Conservation (phyloP, 2,113 vertebrate genomes). For the Maylandia zebra region DNA sequence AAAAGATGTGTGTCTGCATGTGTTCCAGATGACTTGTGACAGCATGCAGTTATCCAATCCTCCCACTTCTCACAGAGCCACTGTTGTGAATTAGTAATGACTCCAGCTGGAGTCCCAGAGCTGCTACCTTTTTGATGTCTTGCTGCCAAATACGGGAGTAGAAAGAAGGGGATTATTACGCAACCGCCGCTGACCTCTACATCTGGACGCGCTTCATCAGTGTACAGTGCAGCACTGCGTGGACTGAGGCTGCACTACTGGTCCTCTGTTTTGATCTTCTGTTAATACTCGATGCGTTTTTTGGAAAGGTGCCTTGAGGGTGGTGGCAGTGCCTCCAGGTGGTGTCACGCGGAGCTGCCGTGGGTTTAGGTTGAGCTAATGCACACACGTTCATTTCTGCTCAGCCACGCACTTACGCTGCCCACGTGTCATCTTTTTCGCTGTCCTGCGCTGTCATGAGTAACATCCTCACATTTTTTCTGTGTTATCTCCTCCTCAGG, state of each 20-base stretch:
- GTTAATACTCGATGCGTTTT: neutral
- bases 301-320: neutral
- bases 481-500: neutral
- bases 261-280: neutral
- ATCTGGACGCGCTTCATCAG: neutral
- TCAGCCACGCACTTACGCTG: neutral
- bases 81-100: constrained; percentile 52
- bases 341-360: neutral
- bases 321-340: neutral
- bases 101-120: constrained; percentile 14
- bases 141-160: constrained; percentile 9
- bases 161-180: constrained; percentile 1
- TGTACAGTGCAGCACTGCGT: neutral
- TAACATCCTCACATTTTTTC: neutral
- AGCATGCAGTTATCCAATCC: neutral
- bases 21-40: neutral
- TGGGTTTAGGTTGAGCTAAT: neutral
- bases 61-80: neutral
- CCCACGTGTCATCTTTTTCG: neutral
- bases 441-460: neutral
- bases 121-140: constrained; percentile 13
- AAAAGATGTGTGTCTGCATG: neutral
- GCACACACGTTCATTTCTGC: neutral
- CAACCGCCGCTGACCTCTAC: neutral
- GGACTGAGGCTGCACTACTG: neutral